Evolutionary conservation across 2,797 vertebrate species (phyloP).

Genomic region (Pangasius sanitwongsei): DNA sequence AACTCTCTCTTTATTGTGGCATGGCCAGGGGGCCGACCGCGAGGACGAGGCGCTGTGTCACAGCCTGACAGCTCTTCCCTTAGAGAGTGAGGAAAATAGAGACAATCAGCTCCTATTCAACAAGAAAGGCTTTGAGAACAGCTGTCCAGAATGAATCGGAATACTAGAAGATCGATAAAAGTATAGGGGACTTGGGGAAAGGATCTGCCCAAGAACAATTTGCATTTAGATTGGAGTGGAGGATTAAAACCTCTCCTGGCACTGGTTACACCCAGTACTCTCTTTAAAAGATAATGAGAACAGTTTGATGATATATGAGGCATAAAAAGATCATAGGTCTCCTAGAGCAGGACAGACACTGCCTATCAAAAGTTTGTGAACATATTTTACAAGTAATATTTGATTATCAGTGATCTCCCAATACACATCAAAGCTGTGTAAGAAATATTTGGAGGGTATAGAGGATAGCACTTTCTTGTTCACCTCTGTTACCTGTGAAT

Average conservation of each 20-base stretch:
- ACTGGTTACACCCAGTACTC: background rate
- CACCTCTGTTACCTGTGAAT: background rate
- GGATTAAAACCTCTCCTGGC: constrained; percentile 22
- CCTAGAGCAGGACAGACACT: background rate
- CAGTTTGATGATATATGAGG: constrained; percentile 4
- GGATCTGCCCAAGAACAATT: constrained; percentile 19
- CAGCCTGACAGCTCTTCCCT: constrained; percentile 57
- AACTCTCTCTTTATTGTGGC: constrained; percentile 57
- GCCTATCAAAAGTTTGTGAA: background rate
- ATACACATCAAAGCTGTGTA: background rate
- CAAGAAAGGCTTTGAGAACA: background rate
- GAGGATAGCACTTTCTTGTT: background rate
- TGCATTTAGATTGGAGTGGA: constrained; percentile 46
- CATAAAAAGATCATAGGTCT: constrained; percentile 14
- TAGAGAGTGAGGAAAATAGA: background rate
- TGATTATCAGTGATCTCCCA: background rate
- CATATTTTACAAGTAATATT: background rate
- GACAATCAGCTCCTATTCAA: constrained; percentile 1
- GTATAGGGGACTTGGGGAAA: background rate
- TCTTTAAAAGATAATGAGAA: constrained; percentile 19
- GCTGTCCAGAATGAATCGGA: background rate
- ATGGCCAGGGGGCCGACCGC: constrained; percentile 51
- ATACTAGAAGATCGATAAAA: constrained; percentile 5
- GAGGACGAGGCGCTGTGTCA: constrained; percentile 53
- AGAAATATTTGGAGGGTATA: background rate